Evolutionary conservation across 2,113 vertebrate genomes (phyloP).

Genomic region (Platichthys flesus): DNA sequence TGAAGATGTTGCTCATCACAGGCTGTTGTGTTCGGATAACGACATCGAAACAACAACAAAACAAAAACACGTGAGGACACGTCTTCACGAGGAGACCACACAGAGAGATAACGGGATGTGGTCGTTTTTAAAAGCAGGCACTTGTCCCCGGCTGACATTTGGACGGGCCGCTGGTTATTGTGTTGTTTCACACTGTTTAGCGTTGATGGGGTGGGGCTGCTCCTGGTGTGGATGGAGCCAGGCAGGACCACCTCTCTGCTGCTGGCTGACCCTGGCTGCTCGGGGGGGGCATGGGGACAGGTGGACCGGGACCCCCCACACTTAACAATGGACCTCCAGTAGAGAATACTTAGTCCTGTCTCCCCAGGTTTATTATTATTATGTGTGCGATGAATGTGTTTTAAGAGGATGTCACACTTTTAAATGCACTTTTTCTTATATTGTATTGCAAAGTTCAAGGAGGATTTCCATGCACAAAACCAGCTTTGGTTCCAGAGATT

Average conservation of each 20-base stretch:
- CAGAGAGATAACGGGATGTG: slow-evolving; percentile 54
- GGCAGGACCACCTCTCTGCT: slow-evolving; percentile 72
- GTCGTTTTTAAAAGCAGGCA: slow-evolving; percentile 63
- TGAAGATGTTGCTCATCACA: slow-evolving; percentile 7
- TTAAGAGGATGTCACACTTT: background rate
- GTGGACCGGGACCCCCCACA: slow-evolving; percentile 74
- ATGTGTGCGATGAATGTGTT: background rate
- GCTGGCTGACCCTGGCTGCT: slow-evolving; percentile 67
- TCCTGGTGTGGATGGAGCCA: slow-evolving; percentile 58
- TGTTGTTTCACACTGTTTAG: slow-evolving; percentile 83
- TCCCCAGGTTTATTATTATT: slow-evolving; percentile 2
- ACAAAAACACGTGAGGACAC: background rate
- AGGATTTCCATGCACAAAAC: too few relatives aligned
- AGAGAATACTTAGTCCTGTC: slow-evolving; percentile 32
- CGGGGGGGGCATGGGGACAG: slow-evolving; percentile 72
- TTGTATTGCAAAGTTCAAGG: background rate
- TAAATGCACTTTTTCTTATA: background rate
- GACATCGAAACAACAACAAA: slow-evolving; percentile 15
- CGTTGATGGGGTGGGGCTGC: slow-evolving; percentile 63
- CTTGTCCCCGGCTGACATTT: slow-evolving; percentile 75
- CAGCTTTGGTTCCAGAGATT: too few relatives aligned
- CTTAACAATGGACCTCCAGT: slow-evolving; percentile 63
- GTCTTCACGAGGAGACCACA: slow-evolving; percentile 67
- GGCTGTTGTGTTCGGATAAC: background rate
- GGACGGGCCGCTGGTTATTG: slow-evolving; percentile 73